Percentiles rank a stretch among this genome's conserved stretches.
phyloP scores from a whole-genome alignment of 2,113 vertebrate genomes.

The Australoheros scitulus region DNA sequence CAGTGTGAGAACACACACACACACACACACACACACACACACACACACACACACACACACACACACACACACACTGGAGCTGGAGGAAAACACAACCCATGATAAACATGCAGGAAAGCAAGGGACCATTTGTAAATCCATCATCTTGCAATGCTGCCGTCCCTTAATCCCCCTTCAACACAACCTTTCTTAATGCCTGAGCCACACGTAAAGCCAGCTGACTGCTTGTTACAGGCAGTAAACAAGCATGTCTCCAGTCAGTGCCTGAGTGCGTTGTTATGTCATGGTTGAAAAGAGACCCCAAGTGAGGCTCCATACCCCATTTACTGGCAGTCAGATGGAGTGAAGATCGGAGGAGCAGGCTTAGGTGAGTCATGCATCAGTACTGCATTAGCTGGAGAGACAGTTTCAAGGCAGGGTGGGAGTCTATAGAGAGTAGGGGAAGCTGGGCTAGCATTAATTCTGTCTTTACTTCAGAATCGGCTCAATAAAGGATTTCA shows the following conservation, averaged over 20 bases:
- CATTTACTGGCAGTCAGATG: conserved; percentile 39
- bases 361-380: conserved; percentile 59
- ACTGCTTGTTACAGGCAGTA: conserved; percentile 49
- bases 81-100: conserved; percentile 29
- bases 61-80: background rate
- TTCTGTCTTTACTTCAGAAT: conserved; percentile 36
- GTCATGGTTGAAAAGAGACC: conserved; percentile 59
- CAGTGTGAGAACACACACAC: conserved; percentile 5
- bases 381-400: conserved; percentile 38
- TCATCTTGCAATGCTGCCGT: conserved; percentile 7
- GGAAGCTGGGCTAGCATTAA: conserved; percentile 17
- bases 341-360: conserved; percentile 33
- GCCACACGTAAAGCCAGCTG: conserved; percentile 26
- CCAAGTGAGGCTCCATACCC: conserved; percentile 42
- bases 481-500: conserved; percentile 32
- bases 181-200: conserved; percentile 25
- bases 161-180: conserved; percentile 33
- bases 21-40: background rate
- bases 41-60: background rate
- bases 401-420: conserved; percentile 39
- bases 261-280: conserved; percentile 49
- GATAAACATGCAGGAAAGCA: conserved; percentile 45
- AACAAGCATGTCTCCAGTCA: conserved; percentile 48
- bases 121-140: conserved; percentile 40
- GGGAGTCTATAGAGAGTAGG: conserved; percentile 21